These are phyloP conservation scores for Neolamprologus sp. DNA, from an alignment of 2,113 vertebrate genomes.

Conservation along the genomic window DNA sequence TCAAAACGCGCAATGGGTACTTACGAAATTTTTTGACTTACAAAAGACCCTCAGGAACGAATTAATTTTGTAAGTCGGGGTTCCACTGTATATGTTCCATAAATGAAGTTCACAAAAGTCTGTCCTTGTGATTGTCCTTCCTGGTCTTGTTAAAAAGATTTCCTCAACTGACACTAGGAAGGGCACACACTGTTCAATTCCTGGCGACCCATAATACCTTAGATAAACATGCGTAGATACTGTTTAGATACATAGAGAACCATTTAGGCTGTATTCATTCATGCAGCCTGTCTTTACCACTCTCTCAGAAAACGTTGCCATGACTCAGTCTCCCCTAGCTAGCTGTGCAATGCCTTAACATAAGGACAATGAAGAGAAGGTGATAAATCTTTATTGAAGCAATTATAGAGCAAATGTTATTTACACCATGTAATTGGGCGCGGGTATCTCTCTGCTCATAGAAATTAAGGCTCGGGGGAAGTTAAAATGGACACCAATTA, in stretches of 20 bases:
- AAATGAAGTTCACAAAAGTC: not conserved
- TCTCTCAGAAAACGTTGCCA: conserved; percentile 3
- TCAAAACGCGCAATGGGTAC: accelerated
- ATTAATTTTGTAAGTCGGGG: not conserved
- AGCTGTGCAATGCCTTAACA: conserved; percentile 30
- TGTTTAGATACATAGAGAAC: not conserved
- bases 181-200: not conserved
- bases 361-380: conserved; percentile 58
- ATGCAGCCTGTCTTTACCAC: not conserved
- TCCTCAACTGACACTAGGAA: not conserved
- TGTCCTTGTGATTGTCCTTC: not conserved
- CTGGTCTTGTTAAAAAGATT: not conserved
- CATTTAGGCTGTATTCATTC: not conserved
- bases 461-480: conserved; percentile 59
- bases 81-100: not conserved
- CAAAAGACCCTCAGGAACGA: accelerated
- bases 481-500: conserved; percentile 70
- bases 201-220: not conserved
- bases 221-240: not conserved
- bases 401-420: conserved; percentile 72
- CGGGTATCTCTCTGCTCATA: conserved; percentile 48
- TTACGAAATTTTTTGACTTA: not conserved
- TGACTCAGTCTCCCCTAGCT: conserved; percentile 36
- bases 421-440: conserved; percentile 65
- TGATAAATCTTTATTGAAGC: conserved; percentile 69